phyloP scores from a whole-genome alignment of 2,113 vertebrate genomes.

The Brevimyrus niger region DNA sequence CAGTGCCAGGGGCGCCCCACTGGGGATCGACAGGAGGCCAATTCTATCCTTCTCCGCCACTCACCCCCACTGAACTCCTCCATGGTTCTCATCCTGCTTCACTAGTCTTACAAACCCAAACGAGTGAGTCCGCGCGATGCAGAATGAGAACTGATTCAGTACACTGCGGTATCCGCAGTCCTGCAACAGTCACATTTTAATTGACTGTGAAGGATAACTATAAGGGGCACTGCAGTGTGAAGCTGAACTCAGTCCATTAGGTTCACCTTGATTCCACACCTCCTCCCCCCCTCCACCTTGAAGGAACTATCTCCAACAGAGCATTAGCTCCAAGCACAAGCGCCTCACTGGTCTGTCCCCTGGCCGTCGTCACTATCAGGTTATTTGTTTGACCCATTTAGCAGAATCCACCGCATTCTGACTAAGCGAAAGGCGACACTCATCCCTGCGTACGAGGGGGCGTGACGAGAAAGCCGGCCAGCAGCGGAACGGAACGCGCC shows the following conservation, averaged over 20 bases:
- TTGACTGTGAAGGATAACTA: not conserved
- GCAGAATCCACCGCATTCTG: not conserved
- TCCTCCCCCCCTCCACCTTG: too few species aligned
- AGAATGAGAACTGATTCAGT: not conserved
- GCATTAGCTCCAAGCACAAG: not conserved
- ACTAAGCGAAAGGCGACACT: not conserved
- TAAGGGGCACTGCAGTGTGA: not conserved
- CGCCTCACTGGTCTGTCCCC: not conserved
- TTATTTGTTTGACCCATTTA: not conserved
- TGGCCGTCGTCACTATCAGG: not conserved
- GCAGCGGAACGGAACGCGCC: not conserved
- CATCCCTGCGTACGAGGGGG: not conserved
- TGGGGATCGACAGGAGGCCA: not conserved
- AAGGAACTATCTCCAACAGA: not conserved
- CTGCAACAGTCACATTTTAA: not conserved
- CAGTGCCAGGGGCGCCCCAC: constrained; percentile 16
- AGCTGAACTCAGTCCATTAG: not conserved
- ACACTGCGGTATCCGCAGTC: not conserved
- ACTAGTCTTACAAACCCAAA: not conserved
- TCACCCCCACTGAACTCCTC: not conserved
- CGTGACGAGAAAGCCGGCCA: not conserved
- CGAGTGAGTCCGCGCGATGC: not conserved
- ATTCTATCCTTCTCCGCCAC: not conserved
- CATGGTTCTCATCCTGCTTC: not conserved
- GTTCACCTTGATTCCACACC: not conserved